These are phyloP conservation scores for Melanotaenia parkinsoni DNA, from an alignment of 2,797 vertebrate genomes.

Conservation along the genomic window DNA sequence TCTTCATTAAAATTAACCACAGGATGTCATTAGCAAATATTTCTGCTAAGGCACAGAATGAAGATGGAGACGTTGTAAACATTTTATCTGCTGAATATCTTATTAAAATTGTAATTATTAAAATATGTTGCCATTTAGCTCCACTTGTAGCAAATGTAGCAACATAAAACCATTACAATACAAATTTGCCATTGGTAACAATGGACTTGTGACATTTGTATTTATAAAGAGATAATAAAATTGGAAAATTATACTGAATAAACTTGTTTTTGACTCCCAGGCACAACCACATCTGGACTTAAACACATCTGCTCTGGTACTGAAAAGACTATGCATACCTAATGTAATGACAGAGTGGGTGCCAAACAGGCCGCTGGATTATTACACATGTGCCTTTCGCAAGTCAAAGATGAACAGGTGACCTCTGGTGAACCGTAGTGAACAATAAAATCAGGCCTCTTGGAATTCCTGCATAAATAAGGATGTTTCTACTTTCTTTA, in stretches of 20 bases:
- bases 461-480: neutral
- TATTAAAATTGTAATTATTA: too few species aligned
- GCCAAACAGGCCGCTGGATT: constrained; percentile 83
- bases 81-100: too few species aligned
- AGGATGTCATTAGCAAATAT: neutral
- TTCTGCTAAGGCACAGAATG: neutral
- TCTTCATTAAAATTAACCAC: neutral
- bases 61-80: neutral
- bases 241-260: neutral
- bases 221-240: neutral
- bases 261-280: constrained; percentile 51
- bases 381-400: constrained; percentile 84
- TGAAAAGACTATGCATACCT: constrained; percentile 76
- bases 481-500: constrained; percentile 34
- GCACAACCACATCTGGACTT: constrained; percentile 81
- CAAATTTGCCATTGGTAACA: neutral
- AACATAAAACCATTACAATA: neutral
- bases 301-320: constrained; percentile 77
- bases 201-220: neutral
- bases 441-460: neutral
- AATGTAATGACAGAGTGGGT: constrained; percentile 79
- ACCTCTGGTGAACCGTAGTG: neutral
- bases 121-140: neutral
- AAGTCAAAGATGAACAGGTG: constrained; percentile 84
- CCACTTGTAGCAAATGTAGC: neutral